These are phyloP conservation scores for Corynorhinus townsendii DNA, from an alignment of 2,113 vertebrate genomes.

Conservation along the genomic window DNA sequence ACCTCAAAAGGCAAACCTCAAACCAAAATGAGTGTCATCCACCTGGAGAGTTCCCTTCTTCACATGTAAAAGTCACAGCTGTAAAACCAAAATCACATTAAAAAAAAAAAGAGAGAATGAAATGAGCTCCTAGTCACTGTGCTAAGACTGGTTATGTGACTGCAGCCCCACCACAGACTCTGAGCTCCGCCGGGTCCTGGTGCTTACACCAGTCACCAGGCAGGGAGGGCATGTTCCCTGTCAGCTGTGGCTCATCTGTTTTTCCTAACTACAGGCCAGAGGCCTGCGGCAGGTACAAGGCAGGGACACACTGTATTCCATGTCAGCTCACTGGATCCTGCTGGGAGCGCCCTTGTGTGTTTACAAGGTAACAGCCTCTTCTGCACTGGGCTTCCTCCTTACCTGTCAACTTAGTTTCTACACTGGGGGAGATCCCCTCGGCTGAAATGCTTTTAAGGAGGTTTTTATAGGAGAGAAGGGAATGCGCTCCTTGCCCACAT, in stretches of 20 bases:
- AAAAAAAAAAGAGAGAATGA: neutral
- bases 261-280: neutral
- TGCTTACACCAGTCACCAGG: accelerated
- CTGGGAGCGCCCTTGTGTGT: accelerated
- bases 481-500: neutral
- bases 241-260: neutral
- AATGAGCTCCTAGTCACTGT: neutral
- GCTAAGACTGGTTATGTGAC: neutral
- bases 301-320: neutral
- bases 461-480: neutral
- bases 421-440: neutral
- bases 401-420: neutral
- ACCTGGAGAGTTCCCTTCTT: neutral
- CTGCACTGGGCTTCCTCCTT: neutral
- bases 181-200: neutral
- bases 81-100: neutral
- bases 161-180: accelerated
- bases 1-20: neutral
- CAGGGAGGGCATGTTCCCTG: neutral
- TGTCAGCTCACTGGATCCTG: neutral
- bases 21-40: neutral
- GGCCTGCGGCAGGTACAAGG: accelerated
- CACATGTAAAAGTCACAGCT: neutral
- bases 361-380: neutral
- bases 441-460: neutral